Evolutionary conservation across 1,140 invertebrate species (phyloP).

Genomic region (Bemisia tabaci): DNA sequence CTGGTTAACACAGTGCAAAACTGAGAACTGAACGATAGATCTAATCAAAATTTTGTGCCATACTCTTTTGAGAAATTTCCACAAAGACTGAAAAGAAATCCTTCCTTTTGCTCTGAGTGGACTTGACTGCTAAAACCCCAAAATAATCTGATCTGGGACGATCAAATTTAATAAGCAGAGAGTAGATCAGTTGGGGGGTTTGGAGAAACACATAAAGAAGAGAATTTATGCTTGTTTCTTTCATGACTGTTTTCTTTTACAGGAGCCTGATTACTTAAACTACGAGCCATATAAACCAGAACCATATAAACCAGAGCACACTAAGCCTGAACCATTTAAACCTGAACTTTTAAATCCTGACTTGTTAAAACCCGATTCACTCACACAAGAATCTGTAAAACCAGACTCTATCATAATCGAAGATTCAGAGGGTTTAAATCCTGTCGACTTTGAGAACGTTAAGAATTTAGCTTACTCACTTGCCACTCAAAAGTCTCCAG

Average conservation of each 20-base stretch:
- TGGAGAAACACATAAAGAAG: neutral
- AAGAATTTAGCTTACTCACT: neutral
- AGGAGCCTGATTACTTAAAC: neutral
- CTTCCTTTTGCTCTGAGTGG: too few species aligned
- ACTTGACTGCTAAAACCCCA: too few species aligned
- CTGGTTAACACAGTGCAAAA: too few species aligned
- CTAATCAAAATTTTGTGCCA: too few species aligned
- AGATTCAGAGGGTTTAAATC: neutral
- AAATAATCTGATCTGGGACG: too few species aligned
- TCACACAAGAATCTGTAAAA: neutral
- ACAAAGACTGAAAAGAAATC: too few species aligned
- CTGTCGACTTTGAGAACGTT: neutral
- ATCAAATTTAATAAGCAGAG: too few species aligned
- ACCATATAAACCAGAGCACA: neutral
- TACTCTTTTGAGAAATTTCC: too few species aligned
- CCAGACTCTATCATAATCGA: neutral
- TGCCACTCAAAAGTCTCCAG: neutral
- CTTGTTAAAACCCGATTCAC: neutral
- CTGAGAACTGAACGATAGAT: too few species aligned
- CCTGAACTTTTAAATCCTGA: neutral
- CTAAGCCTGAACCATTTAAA: neutral
- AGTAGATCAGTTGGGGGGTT: neutral
- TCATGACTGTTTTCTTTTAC: neutral
- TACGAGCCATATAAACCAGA: neutral
- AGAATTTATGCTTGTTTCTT: neutral